Percentiles rank a stretch among this genome's conserved stretches.
Conservation (phyloP, 1,140 invertebrate genomes). For the Drosophila melanica region DNA sequence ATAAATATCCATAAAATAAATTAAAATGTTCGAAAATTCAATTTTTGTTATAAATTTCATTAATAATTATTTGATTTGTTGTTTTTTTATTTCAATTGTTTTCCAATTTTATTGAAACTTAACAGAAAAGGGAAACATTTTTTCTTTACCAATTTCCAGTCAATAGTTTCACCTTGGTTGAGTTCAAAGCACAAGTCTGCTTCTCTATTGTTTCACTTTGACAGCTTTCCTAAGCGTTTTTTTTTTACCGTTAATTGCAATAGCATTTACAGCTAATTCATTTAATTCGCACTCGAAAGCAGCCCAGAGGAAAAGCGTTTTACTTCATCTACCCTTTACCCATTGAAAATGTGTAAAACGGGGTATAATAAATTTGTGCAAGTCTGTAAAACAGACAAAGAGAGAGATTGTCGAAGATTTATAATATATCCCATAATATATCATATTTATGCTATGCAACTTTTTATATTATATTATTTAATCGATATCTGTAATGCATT, state of each 20-base stretch:
- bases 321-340: neutral
- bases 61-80: too few relatives aligned
- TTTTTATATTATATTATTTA: conserved; percentile 2
- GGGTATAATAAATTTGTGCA: too few relatives aligned
- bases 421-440: too few relatives aligned
- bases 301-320: conserved; percentile 46
- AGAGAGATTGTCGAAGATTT: too few relatives aligned
- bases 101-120: neutral
- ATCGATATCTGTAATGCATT: neutral
- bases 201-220: conserved; percentile 11
- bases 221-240: conserved; percentile 27
- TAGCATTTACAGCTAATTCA: conserved; percentile 70
- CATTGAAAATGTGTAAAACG: too few relatives aligned
- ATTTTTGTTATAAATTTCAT: too few relatives aligned
- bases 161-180: conserved; percentile 14
- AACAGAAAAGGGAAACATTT: too few relatives aligned
- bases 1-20: too few relatives aligned
- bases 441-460: too few relatives aligned
- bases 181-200: conserved; percentile 1
- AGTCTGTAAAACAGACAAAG: too few relatives aligned
- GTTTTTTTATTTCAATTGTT: too few relatives aligned
- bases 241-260: conserved; percentile 59
- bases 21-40: too few relatives aligned
- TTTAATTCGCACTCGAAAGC: conserved; percentile 73
- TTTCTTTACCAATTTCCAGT: conserved; percentile 10